A percentile compares a stretch with the other conserved stretches of the same genome.
Conservation (phyloP, 2,797 vertebrate genomes). For the Thamnophis elegans region DNA sequence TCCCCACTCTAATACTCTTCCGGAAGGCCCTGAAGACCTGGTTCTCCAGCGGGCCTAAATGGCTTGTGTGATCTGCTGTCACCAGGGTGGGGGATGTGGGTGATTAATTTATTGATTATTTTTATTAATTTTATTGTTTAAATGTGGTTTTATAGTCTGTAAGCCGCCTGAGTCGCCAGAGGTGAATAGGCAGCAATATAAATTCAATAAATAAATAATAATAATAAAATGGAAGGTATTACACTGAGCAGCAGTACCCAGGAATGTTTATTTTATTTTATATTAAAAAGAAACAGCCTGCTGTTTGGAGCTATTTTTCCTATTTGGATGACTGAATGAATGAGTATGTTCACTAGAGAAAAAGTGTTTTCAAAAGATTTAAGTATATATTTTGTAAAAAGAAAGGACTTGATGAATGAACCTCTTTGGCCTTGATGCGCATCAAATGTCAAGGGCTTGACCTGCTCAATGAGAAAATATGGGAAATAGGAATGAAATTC, state of each 20-base stretch:
- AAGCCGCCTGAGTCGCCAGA: too few species aligned
- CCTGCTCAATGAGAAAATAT: conserved; percentile 24
- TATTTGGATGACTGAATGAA: conserved; percentile 33
- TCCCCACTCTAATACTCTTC: too few species aligned
- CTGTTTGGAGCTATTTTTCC: conserved; percentile 22
- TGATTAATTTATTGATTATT: too few species aligned
- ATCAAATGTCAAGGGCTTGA: conserved; percentile 46
- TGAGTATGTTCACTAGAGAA: conserved; percentile 47
- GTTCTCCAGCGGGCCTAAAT: too few species aligned
- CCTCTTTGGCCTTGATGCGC: conserved; percentile 38
- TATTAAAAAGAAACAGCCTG: conserved; percentile 2
- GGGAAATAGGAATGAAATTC: conserved; percentile 53
- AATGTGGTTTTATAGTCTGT: too few species aligned
- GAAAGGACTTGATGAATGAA: conserved; percentile 55
- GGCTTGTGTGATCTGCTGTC: too few species aligned
- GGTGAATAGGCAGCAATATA: too few species aligned
- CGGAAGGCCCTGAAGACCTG: too few species aligned
- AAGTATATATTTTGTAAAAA: conserved; percentile 51
- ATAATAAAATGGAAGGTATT: background rate
- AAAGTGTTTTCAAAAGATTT: conserved; percentile 39
- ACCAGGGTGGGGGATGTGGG: too few species aligned
- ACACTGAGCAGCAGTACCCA: conserved; percentile 9
- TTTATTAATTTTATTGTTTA: too few species aligned
- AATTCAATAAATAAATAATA: too few species aligned
- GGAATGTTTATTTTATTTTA: background rate